Evolutionary conservation across 2,797 vertebrate species (phyloP), one percentile per base, ranked within the genome.

Genomic region (Synanceia verrucosa): DNA sequence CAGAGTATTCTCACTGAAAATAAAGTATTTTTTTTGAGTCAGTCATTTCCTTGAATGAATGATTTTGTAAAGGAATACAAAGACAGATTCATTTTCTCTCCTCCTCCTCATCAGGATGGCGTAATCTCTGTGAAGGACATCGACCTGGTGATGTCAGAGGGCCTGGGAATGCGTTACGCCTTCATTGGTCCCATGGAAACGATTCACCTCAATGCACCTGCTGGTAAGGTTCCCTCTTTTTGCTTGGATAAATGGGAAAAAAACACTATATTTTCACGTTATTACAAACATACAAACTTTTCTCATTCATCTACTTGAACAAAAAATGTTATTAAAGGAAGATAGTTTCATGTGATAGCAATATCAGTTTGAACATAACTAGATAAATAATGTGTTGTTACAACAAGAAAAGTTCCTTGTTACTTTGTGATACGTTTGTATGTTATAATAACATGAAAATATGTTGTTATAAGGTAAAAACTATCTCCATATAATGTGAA

Each of bases 121-220:
- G 31, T 98, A 24, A 91, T 99, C 75, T 97, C 97, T 53, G 95
- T 98, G 4, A 87, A 91, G 55, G 98, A 99, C 87, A 94, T 99
- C 50, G 98, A 99, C 89, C 93, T 97, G 66, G 97, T 99, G 90
- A 97, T 99, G 96, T 97, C 98, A 65, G 96, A 99, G 77, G 98
- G 98, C 33, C 79, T 99, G 74, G 98, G 98, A 84, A 97, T 97
- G 96, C 94, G 98, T 37, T 99, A 99, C 0, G 96, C 98, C 3
- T 98, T 99, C 87, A 96, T 97, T 2, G 98, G 98, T 81, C 98
- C 98, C 63, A 94, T 99, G 93, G 98, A 99, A 92, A 99, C 98
- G 0, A 97, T 99, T 92, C 97, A 99, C 83, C 96, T 99, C 66
- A 99, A 99, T 46, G 97, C 98, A 24, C 96, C 94, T 36, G 85